Conservation (phyloP, 1,140 invertebrate species). For the Drosophila navojoa region DNA sequence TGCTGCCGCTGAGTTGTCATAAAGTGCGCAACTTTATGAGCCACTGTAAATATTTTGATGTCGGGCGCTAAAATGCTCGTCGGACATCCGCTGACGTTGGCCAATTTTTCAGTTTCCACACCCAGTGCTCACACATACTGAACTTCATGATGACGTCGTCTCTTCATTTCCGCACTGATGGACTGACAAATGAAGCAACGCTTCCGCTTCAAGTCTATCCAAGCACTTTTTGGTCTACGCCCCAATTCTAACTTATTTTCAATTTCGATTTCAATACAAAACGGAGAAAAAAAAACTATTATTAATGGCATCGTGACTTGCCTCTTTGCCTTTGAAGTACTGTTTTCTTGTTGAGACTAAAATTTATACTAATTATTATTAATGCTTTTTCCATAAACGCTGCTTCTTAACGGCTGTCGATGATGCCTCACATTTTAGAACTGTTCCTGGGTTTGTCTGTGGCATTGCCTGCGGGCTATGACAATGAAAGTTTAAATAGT, state of each 20-base stretch:
- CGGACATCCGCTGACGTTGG: constrained; percentile 55
- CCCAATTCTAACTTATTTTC: constrained; percentile 31
- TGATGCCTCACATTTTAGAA: constrained; percentile 11
- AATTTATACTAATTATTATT: constrained; percentile 49
- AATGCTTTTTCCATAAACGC: constrained; percentile 39
- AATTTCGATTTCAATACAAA: constrained; percentile 41
- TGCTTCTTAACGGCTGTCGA: constrained; percentile 4
- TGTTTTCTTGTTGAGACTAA: not conserved
- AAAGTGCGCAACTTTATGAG: constrained; percentile 68
- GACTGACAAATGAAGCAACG: constrained; percentile 28
- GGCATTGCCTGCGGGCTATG: not conserved
- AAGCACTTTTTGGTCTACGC: constrained; percentile 14
- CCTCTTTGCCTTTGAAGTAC: constrained; percentile 3
- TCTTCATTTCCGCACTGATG: constrained; percentile 32
- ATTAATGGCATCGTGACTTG: constrained; percentile 66
- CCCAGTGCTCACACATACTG: constrained; percentile 12
- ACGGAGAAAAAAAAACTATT: constrained; percentile 25
- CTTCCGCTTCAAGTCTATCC: constrained; percentile 26
- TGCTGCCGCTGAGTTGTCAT: constrained; percentile 42
- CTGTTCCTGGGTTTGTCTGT: not conserved
- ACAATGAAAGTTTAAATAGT: not conserved
- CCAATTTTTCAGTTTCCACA: constrained; percentile 34
- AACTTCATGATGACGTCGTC: constrained; percentile 26
- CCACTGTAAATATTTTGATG: constrained; percentile 78
- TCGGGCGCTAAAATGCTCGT: constrained; percentile 47